These are phyloP conservation scores for Callopanchax toddi DNA, from an alignment of 2,113 vertebrate species.

Conservation along the genomic window DNA sequence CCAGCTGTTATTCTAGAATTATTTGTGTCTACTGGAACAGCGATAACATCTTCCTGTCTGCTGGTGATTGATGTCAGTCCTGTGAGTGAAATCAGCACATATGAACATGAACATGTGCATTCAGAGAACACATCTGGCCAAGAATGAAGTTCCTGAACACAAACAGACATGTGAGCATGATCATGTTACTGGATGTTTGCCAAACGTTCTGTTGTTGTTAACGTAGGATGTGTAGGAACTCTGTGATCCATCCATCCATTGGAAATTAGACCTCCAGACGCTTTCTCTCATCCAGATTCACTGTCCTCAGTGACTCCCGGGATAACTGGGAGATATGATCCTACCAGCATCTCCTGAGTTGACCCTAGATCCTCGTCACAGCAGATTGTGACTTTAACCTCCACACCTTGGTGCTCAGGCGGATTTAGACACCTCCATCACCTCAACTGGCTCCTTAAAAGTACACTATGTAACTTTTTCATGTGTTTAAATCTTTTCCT, in stretches of 20 bases:
- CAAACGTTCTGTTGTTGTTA: not conserved
- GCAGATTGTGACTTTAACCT: not conserved
- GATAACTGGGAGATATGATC: not conserved
- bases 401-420: not conserved
- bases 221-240: not conserved
- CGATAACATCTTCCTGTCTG: constrained; percentile 59
- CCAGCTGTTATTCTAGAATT: constrained; percentile 54
- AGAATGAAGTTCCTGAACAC: constrained; percentile 4
- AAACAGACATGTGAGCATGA: constrained; percentile 24
- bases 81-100: constrained; percentile 42
- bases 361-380: not conserved
- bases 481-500: too few relatives aligned
- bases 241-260: not conserved
- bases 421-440: not conserved
- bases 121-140: constrained; percentile 29
- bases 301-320: not conserved
- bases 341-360: not conserved
- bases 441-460: not conserved
- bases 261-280: too few relatives aligned
- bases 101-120: constrained; percentile 56
- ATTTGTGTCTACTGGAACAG: constrained; percentile 43
- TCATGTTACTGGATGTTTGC: constrained; percentile 9
- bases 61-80: constrained; percentile 46
- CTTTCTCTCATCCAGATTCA: too few relatives aligned
- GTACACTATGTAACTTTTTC: too few relatives aligned